Conservation (phyloP, 1,140 invertebrate species). For the Leptinotarsa texana region DNA sequence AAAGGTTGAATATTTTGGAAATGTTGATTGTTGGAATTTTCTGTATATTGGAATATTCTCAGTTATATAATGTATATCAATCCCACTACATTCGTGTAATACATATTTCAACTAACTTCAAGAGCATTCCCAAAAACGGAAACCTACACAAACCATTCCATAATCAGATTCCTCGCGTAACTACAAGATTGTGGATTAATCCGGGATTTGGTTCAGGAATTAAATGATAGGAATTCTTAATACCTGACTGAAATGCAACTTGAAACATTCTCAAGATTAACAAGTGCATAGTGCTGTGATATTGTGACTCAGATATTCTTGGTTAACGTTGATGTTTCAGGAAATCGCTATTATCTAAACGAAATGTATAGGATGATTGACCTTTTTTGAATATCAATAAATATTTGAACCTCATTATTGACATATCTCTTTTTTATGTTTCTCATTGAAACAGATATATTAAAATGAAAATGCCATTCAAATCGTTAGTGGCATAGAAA, state of each 20-base stretch:
- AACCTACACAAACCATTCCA: neutral
- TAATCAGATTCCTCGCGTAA: neutral
- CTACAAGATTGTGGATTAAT: neutral
- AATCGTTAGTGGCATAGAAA: too few species aligned
- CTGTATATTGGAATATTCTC: too few species aligned
- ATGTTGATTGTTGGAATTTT: too few species aligned
- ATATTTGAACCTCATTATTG: too few species aligned
- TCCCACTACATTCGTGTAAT: too few species aligned
- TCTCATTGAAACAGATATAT: too few species aligned
- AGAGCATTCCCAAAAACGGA: neutral
- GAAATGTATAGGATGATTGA: conserved; percentile 17
- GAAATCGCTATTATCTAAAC: conserved; percentile 20
- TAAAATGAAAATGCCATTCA: too few species aligned
- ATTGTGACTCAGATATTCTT: conserved; percentile 2
- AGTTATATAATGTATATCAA: too few species aligned
- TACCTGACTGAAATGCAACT: conserved; percentile 25
- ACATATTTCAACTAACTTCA: neutral
- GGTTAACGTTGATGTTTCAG: conserved; percentile 24
- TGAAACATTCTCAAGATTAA: conserved; percentile 23
- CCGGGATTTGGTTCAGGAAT: conserved; percentile 9
- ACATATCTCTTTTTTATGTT: too few species aligned
- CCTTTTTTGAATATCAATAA: neutral
- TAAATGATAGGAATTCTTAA: conserved; percentile 24
- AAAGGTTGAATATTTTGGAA: too few species aligned
- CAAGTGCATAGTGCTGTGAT: conserved; percentile 12